Conservation (phyloP, 2,888 invertebrate genomes). For the Ornithoptera alexandrae region DNA sequence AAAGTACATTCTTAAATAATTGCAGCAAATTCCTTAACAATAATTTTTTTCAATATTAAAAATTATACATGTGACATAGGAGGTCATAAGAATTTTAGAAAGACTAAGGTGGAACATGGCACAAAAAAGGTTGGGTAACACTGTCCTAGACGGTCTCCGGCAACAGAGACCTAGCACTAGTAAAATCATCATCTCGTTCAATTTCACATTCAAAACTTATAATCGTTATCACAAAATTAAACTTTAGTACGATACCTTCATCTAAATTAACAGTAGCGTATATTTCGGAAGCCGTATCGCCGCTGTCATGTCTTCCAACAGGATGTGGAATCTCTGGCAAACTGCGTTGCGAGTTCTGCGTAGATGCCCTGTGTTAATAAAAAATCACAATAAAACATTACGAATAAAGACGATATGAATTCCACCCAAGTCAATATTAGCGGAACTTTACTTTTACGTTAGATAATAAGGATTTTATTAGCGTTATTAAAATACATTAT, state of each 20-base stretch:
- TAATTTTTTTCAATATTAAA: no score
- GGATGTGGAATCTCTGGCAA: conserved; percentile 89
- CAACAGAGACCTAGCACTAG: no score
- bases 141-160: no score
- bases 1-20: no score
- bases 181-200: no score
- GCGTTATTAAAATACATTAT: no score
- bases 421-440: not conserved
- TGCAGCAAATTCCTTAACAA: no score
- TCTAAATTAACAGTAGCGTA: conserved; percentile 89
- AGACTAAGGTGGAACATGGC: no score
- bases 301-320: conserved; percentile 82
- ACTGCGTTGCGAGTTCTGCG: conserved; percentile 84
- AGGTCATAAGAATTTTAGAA: no score
- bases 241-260: conserved; percentile 52
- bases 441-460: not conserved
- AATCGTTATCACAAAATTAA: not conserved
- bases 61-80: no score
- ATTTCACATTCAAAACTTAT: not conserved
- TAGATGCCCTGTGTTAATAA: conserved; percentile 60
- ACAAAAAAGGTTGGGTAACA: no score
- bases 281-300: conserved; percentile 90
- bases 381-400: not conserved
- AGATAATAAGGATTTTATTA: not conserved
- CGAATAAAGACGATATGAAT: not conserved